phyloP scores from a whole-genome alignment of 37 sponge, comb jelly and placozoan species.

The Chondrosia reniformis region DNA sequence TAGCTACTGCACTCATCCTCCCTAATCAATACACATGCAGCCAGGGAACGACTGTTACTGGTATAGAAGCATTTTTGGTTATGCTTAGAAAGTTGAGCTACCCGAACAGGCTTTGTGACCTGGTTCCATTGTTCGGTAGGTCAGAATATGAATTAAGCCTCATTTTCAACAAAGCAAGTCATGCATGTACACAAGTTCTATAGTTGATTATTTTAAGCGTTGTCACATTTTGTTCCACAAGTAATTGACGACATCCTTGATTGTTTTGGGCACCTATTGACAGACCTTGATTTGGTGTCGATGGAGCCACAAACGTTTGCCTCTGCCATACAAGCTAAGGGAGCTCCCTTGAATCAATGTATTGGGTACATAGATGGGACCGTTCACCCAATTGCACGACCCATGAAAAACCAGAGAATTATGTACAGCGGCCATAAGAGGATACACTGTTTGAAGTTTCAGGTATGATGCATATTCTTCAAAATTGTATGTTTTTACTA shows the following conservation, averaged over 20 bases:
- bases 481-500: background rate
- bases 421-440: constrained; percentile 1
- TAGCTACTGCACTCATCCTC: background rate
- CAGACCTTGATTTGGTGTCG: background rate
- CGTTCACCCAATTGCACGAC: background rate
- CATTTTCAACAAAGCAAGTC: background rate
- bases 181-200: background rate
- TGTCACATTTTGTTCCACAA: background rate
- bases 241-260: background rate
- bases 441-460: constrained; percentile 15
- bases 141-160: background rate
- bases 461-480: background rate
- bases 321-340: constrained; percentile 1
- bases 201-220: background rate
- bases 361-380: constrained; percentile 14
- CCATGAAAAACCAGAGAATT: constrained; percentile 4
- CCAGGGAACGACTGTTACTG: background rate
- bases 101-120: background rate
- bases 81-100: background rate
- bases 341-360: background rate
- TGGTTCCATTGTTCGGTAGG: background rate
- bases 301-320: background rate
- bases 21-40: background rate
- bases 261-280: background rate
- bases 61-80: constrained; percentile 5